A percentile compares a stretch with the other conserved stretches of the same genome.
These are phyloP conservation scores for Synanthedon formicaeformis DNA, from an alignment of 2,888 invertebrate genomes.

Conservation along the genomic window DNA sequence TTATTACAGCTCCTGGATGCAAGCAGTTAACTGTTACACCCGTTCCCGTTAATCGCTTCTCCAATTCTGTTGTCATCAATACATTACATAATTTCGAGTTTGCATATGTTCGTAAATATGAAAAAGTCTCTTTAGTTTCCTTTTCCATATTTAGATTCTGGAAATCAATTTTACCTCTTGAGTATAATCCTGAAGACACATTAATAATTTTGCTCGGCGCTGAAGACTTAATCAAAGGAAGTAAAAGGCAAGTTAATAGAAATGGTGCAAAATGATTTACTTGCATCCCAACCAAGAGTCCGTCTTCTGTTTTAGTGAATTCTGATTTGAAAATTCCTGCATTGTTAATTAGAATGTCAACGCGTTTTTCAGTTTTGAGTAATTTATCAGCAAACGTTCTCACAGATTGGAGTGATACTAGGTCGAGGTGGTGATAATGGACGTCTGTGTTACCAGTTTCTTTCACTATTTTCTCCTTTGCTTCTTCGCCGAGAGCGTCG, in stretches of 20 bases:
- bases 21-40: slow-evolving; percentile 42
- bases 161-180: slow-evolving; percentile 15
- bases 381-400: slow-evolving; percentile 68
- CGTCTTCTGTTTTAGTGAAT: neutral
- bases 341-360: slow-evolving; percentile 74
- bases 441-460: slow-evolving; percentile 32
- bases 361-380: slow-evolving; percentile 51
- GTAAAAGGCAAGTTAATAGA: no score
- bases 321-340: slow-evolving; percentile 56
- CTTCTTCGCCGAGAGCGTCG: slow-evolving; percentile 35
- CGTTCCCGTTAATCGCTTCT: slow-evolving; percentile 51
- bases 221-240: no score
- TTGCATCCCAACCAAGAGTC: no score
- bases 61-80: slow-evolving; percentile 63
- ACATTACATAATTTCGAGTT: slow-evolving; percentile 71
- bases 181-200: slow-evolving; percentile 63
- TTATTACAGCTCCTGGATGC: slow-evolving; percentile 7
- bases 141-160: slow-evolving; percentile 16
- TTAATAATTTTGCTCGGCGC: slow-evolving; percentile 41
- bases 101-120: slow-evolving; percentile 10
- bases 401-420: slow-evolving; percentile 33
- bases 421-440: slow-evolving; percentile 54
- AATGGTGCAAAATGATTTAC: no score
- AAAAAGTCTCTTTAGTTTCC: neutral
- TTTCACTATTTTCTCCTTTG: slow-evolving; percentile 32